phyloP scores from a whole-genome alignment of 2,888 invertebrate genomes.

The Amphipyra tragopoginis region DNA sequence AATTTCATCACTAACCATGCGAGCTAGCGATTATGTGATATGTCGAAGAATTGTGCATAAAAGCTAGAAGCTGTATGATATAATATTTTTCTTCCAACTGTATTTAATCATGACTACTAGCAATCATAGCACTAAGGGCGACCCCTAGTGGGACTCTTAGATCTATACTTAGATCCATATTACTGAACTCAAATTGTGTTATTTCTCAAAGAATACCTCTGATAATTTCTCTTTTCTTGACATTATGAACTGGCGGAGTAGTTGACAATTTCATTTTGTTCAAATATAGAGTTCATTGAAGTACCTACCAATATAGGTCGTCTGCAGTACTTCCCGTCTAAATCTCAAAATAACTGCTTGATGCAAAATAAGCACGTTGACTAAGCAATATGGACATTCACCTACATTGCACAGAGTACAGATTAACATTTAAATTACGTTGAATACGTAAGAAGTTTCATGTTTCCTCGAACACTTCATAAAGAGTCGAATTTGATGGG shows the following conservation, averaged over 20 bases:
- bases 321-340: slow-evolving; percentile 73
- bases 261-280: slow-evolving; percentile 50
- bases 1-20: slow-evolving; percentile 20
- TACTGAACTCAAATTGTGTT: too few species aligned
- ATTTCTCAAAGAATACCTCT: too few species aligned
- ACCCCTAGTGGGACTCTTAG: too few species aligned
- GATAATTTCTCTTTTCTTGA: not conserved
- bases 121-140: too few species aligned
- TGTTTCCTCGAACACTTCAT: slow-evolving; percentile 28
- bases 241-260: slow-evolving; percentile 1
- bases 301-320: slow-evolving; percentile 69
- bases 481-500: slow-evolving; percentile 26
- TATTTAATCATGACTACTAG: too few species aligned
- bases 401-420: slow-evolving; percentile 14
- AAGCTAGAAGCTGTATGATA: not conserved
- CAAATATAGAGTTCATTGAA: slow-evolving; percentile 57
- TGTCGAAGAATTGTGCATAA: not conserved
- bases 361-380: slow-evolving; percentile 57
- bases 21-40: slow-evolving; percentile 15
- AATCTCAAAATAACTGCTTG: slow-evolving; percentile 67
- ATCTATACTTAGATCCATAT: too few species aligned
- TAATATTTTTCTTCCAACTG: not conserved
- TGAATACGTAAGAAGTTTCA: slow-evolving; percentile 11
- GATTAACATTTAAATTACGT: slow-evolving; percentile 37
- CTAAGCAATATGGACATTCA: slow-evolving; percentile 41